Conservation (phyloP, 2,113 vertebrate genomes). For the Nannobrachium achirus region DNA sequence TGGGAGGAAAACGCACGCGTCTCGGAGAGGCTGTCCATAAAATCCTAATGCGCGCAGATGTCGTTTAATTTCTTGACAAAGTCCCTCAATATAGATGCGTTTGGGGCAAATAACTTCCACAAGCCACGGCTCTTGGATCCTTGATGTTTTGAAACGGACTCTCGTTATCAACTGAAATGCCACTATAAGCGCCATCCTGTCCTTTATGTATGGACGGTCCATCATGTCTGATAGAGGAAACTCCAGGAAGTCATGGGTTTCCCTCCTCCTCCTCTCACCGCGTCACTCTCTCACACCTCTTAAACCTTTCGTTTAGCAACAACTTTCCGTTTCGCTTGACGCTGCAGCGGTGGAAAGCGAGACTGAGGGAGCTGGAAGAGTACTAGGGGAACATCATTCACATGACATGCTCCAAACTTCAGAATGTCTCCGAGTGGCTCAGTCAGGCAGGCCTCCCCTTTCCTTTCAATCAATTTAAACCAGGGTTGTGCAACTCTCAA, state of each 20-base stretch:
- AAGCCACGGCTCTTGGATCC: background rate
- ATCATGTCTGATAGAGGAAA: slow-evolving; percentile 59
- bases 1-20: background rate
- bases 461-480: too few species aligned
- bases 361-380: too few species aligned
- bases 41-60: background rate
- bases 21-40: background rate
- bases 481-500: too few species aligned
- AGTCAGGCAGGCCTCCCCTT: too few species aligned
- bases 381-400: too few species aligned
- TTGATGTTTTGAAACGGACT: background rate
- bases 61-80: background rate
- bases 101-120: background rate
- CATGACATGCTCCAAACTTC: too few species aligned
- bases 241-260: slow-evolving; percentile 75
- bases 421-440: too few species aligned
- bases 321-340: slow-evolving; percentile 49
- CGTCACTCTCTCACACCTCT: too few species aligned
- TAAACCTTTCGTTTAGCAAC: too few species aligned
- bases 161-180: background rate
- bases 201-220: slow-evolving; percentile 43
- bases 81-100: too few species aligned
- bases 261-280: slow-evolving; percentile 54
- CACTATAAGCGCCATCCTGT: background rate
- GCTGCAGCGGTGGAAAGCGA: slow-evolving; percentile 53